Evolutionary conservation across 2,113 vertebrate genomes (phyloP).

Genomic region (Cephalopterus ornatus): DNA sequence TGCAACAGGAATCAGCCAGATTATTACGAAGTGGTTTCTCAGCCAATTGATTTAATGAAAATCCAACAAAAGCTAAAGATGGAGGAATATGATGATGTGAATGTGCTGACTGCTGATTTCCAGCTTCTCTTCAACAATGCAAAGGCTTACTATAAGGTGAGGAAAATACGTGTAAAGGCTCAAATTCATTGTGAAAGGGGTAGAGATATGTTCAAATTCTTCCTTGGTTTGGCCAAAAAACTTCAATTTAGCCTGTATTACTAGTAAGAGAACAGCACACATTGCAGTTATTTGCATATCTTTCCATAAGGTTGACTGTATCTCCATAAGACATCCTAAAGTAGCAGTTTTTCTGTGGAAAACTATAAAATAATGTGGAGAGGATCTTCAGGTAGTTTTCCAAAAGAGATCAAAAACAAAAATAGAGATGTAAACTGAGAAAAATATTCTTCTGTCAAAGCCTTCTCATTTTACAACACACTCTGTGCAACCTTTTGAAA

Average conservation of each 20-base stretch:
- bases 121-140: constrained; percentile 96
- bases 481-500: not conserved
- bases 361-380: not conserved
- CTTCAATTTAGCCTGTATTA: not conserved
- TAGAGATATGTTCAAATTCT: not conserved
- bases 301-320: not conserved
- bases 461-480: not conserved
- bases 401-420: not conserved
- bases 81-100: constrained; percentile 98
- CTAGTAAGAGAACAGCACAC: not conserved
- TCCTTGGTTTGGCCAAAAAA: not conserved
- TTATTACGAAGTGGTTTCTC: constrained; percentile 97
- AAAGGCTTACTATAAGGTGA: constrained; percentile 96
- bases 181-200: not conserved
- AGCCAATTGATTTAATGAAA: constrained; percentile 99
- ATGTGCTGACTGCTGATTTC: constrained; percentile 92
- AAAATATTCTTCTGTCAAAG: not conserved
- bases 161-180: not conserved
- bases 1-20: constrained; percentile 93
- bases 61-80: constrained; percentile 99
- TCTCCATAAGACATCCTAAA: not conserved
- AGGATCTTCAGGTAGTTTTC: not conserved
- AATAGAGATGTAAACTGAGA: not conserved
- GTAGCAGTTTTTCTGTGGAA: not conserved
- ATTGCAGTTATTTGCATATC: not conserved